phyloP scores from a whole-genome alignment of 2,113 vertebrate species.

The Zosterops lateralis region DNA sequence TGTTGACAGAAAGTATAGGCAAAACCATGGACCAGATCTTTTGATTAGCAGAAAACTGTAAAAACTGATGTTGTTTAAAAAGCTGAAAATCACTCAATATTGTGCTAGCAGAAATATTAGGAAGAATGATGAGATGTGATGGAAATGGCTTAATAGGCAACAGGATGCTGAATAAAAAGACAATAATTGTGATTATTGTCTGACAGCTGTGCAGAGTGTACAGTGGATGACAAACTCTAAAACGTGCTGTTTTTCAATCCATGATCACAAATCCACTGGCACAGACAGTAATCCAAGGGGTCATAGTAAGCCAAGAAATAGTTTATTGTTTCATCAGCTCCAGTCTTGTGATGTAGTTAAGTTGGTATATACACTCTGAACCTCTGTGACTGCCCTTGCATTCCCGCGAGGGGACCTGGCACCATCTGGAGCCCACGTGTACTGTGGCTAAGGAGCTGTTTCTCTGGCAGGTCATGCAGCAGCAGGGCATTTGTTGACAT shows the following conservation, averaged over 20 bases:
- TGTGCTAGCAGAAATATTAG: slow-evolving; percentile 13
- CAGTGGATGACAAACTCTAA: background rate
- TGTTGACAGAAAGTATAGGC: background rate
- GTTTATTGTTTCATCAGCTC: slow-evolving; percentile 9
- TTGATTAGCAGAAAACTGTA: background rate
- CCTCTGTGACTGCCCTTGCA: background rate
- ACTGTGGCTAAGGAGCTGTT: background rate
- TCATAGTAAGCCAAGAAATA: background rate
- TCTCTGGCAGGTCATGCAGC: background rate
- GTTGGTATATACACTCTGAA: background rate
- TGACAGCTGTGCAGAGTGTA: slow-evolving; percentile 42
- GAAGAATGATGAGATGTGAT: slow-evolving; percentile 11
- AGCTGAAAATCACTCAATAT: slow-evolving; percentile 30
- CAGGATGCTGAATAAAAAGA: slow-evolving; percentile 38
- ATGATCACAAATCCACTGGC: background rate
- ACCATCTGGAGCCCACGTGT: background rate
- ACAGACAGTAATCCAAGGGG: background rate
- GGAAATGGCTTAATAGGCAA: slow-evolving; percentile 39
- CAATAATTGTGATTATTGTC: slow-evolving; percentile 52
- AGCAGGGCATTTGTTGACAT: background rate
- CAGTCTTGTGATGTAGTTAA: background rate
- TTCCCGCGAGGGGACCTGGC: background rate
- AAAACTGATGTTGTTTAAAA: background rate
- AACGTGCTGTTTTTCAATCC: background rate
- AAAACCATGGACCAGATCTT: background rate